phyloP scores from a whole-genome alignment of 2,113 vertebrate species.

The Lates calcarifer region DNA sequence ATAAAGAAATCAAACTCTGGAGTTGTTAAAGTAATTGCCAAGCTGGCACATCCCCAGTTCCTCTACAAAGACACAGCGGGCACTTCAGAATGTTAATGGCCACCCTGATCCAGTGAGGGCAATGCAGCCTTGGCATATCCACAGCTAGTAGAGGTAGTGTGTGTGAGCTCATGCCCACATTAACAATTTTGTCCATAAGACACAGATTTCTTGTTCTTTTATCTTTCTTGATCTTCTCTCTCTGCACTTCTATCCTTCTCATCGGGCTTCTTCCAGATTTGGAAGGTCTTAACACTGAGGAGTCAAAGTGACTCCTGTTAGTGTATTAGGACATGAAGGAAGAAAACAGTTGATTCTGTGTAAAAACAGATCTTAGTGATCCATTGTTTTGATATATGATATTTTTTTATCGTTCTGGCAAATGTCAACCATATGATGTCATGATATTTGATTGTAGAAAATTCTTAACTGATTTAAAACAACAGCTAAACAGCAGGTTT shows the following conservation, averaged over 20 bases:
- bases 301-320: slow-evolving; percentile 47
- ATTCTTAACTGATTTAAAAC: background rate
- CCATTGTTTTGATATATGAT: background rate
- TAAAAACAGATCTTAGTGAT: slow-evolving; percentile 25
- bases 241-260: slow-evolving; percentile 30
- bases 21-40: slow-evolving; percentile 82
- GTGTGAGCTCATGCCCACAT: slow-evolving; percentile 27
- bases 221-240: slow-evolving; percentile 67
- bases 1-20: slow-evolving; percentile 73
- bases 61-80: slow-evolving; percentile 69
- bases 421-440: background rate
- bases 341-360: background rate
- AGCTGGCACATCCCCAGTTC: slow-evolving; percentile 79
- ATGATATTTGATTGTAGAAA: background rate
- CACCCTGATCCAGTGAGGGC: slow-evolving; percentile 70
- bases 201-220: slow-evolving; percentile 53
- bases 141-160: slow-evolving; percentile 16
- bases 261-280: slow-evolving; percentile 35
- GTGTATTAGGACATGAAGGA: slow-evolving; percentile 13
- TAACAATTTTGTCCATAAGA: slow-evolving; percentile 57
- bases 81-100: slow-evolving; percentile 82
- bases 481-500: background rate
- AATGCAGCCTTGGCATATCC: slow-evolving; percentile 61
- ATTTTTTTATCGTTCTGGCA: slow-evolving; percentile 29
- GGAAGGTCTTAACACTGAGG: slow-evolving; percentile 35